A percentile compares a stretch with the other conserved stretches of the same genome.
phyloP scores from a whole-genome alignment of 2,888 invertebrate genomes.

The Orchesella flavescens region DNA sequence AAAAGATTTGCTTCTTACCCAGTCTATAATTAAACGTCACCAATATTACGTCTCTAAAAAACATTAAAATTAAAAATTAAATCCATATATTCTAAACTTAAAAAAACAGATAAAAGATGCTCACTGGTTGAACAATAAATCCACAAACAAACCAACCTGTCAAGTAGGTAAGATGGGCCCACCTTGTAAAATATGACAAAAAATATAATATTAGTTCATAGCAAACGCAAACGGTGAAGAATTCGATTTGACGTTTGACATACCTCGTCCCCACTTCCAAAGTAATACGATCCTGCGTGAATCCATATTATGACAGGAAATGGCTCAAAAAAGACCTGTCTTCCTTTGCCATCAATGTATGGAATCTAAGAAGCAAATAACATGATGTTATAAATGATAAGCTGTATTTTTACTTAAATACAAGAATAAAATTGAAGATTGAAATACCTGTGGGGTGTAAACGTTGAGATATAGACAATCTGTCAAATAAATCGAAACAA shows the following conservation, averaged over 20 bases:
- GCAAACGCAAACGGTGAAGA: too few relatives aligned
- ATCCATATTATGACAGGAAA: conserved; percentile 56
- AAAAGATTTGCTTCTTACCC: too few relatives aligned
- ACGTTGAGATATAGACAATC: conserved; percentile 67
- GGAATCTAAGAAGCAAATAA: conserved; percentile 34
- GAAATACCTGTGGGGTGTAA: conserved; percentile 58
- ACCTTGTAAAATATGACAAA: too few relatives aligned
- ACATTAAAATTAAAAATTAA: too few relatives aligned
- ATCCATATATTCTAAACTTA: too few relatives aligned
- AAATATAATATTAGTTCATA: too few relatives aligned
- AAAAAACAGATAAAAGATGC: too few relatives aligned
- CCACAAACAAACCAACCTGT: too few relatives aligned
- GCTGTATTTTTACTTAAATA: not conserved
- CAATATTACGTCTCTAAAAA: conserved; percentile 60
- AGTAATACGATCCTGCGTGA: conserved; percentile 61
- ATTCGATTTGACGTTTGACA: too few relatives aligned
- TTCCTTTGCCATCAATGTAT: conserved; percentile 52
- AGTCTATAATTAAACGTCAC: conserved; percentile 64
- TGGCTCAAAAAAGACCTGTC: conserved; percentile 57
- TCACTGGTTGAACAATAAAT: too few relatives aligned
- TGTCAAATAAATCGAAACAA: conserved; percentile 9
- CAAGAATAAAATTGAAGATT: not conserved
- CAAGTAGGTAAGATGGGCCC: conserved; percentile 66
- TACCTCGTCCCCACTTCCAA: conserved; percentile 61
- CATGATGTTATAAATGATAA: too few relatives aligned